Evolutionary conservation across 92 coral and sea anemone genomes (phyloP).

Genomic region (Umimayanthus kanabou): DNA sequence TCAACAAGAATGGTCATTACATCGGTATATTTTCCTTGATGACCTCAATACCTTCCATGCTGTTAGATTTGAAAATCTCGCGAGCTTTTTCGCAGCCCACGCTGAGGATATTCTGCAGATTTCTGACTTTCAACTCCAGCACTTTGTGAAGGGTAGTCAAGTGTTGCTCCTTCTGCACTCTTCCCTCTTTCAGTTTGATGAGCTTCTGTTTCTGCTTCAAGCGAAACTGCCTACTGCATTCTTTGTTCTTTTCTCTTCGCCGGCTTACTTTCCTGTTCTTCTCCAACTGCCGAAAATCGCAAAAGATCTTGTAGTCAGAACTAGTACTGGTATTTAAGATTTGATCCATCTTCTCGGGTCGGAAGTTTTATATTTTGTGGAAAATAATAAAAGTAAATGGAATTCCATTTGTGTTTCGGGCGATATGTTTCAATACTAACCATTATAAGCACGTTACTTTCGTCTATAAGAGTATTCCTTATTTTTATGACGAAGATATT

Average conservation of each 20-base stretch:
- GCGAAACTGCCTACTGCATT: constrained; percentile 92
- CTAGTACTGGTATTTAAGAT: neutral
- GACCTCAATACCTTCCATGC: constrained; percentile 18
- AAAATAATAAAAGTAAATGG: no score
- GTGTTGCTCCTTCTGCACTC: constrained; percentile 64
- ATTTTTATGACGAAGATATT: no score
- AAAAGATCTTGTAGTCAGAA: neutral
- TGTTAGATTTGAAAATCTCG: constrained; percentile 19
- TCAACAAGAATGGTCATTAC: neutral
- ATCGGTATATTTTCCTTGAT: constrained; percentile 51
- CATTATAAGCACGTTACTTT: no score
- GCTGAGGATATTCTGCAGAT: constrained; percentile 20
- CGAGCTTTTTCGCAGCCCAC: constrained; percentile 33
- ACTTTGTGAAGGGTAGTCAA: constrained; percentile 59
- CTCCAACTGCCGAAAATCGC: constrained; percentile 38
- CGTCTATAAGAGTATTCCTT: no score
- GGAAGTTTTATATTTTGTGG: no score
- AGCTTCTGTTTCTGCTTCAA: constrained; percentile 84
- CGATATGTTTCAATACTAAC: no score
- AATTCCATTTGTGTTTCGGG: no score
- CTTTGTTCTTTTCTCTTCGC: constrained; percentile 90
- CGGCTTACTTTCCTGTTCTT: constrained; percentile 68
- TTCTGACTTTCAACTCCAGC: constrained; percentile 73
- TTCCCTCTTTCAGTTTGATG: constrained; percentile 68
- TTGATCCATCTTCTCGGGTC: no score